These are phyloP conservation scores for Atta cephalotes DNA, from an alignment of 1,140 invertebrate species.

Conservation along the genomic window DNA sequence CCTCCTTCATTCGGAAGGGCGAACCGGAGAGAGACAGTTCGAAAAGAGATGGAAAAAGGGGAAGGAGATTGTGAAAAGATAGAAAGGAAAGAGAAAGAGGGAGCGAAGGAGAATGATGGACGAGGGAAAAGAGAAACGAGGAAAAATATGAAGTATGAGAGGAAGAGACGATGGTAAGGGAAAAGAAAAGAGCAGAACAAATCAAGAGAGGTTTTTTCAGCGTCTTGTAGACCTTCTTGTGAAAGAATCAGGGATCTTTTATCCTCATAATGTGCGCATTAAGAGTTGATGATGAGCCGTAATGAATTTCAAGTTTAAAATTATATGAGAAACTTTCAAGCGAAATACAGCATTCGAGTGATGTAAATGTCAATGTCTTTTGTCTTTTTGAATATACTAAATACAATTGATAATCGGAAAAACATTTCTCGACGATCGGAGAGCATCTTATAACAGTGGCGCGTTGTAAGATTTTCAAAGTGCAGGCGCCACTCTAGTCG, in stretches of 20 bases:
- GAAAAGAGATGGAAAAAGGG: constrained; percentile 62
- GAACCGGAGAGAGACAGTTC: constrained; percentile 28
- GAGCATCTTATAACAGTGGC: not conserved
- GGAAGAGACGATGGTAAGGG: constrained; percentile 30
- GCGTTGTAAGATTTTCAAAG: constrained; percentile 29
- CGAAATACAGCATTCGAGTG: not conserved
- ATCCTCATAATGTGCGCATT: constrained; percentile 4
- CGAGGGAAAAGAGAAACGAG: constrained; percentile 46
- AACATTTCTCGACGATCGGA: constrained; percentile 3
- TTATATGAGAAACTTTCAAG: not conserved
- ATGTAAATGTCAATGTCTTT: not conserved
- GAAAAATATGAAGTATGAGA: constrained; percentile 26
- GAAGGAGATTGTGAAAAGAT: constrained; percentile 62
- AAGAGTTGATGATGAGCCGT: not conserved
- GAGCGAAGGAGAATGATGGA: constrained; percentile 51
- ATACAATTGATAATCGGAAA: constrained; percentile 14
- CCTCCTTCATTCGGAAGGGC: constrained; percentile 61
- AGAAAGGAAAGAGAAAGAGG: constrained; percentile 65
- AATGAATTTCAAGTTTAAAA: constrained; percentile 13
- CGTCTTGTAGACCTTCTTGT: not conserved
- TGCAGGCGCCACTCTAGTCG: constrained; percentile 59
- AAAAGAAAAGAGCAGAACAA: constrained; percentile 47
- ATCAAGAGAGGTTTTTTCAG: constrained; percentile 38
- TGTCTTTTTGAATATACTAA: not conserved
- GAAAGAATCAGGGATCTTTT: constrained; percentile 43